Evolutionary conservation across 2,113 vertebrate genomes (phyloP), one percentile per base, ranked within the genome.

Genomic region (Eublepharis macularius): DNA sequence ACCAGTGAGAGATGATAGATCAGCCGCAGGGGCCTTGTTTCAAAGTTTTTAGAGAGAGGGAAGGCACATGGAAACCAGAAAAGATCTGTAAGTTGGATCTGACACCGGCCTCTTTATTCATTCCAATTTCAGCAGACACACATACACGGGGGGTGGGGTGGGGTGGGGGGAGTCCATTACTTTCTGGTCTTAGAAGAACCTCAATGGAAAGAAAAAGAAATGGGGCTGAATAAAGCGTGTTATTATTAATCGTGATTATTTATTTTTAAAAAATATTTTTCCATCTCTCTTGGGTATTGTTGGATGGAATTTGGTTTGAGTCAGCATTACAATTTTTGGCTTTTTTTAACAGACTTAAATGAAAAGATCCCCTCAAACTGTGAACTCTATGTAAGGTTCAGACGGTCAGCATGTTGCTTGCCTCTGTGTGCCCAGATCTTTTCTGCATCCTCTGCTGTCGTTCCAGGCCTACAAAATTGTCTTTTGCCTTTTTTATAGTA

Each of bases 41-140:
- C 14, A 19, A 36, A 43, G 19, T 24, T 45, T 75, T 54, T 5
- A n/a, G 8, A 47, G 45, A 69, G n/a, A 0, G 26, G 47, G 49
- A 69, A 83, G 76, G 39, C 80, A 73, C 11, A 9, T 12, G 21
- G 79, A n/a, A 85, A 82, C 14, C 21, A 83, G 63, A 68, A 73
- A 0, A 6, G 81, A 68, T 4, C 41, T 49, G 36, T 76, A 73
- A 6, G 49, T 34, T n/a, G 47, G 10, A 3, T 0, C 41, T 72
- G 83, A n/a, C 41, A 82, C 78, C 84, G 89, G 86, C 80, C 68
- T 5, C 2, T 11, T 12, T 45, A 39, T 76, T 83, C 76, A 79
- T 85, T 74, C 84, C 70, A 16, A 82, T 45, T 66, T 83, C n/a
- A 45, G 49, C 63, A 73, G 63, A 72, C 19, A 88, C 83, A 90